These are phyloP conservation scores for Linnaemya tessellans DNA, from an alignment of 2,888 invertebrate genomes.

Conservation along the genomic window DNA sequence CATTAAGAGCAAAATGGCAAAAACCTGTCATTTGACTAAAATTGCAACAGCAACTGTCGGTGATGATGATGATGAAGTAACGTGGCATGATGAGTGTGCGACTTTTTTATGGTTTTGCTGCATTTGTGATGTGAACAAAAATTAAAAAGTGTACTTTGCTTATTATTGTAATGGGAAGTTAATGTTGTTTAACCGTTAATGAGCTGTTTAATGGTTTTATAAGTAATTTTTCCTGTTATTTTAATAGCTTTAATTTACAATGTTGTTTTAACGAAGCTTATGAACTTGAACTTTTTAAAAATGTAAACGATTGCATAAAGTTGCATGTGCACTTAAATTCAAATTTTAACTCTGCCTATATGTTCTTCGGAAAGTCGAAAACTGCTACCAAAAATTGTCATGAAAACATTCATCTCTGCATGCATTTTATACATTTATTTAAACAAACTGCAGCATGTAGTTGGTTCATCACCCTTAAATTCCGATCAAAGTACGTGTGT, in stretches of 20 bases:
- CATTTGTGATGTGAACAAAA: conserved; percentile 19
- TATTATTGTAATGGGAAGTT: conserved; percentile 38
- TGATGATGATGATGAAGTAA: conserved; percentile 22
- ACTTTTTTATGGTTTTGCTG: neutral
- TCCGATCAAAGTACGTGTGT: neutral
- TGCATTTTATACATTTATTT: conserved; percentile 1
- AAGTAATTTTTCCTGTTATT: conserved; percentile 51
- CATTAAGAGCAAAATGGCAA: conserved; percentile 9
- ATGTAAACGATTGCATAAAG: neutral
- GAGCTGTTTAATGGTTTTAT: conserved; percentile 65
- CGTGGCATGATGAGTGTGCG: conserved; percentile 37
- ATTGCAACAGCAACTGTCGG: conserved; percentile 6
- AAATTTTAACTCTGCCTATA: conserved; percentile 1
- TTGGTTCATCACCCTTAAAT: conserved; percentile 22
- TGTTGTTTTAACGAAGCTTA: conserved; percentile 1
- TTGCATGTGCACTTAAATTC: too few relatives aligned
- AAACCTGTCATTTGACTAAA: conserved; percentile 32
- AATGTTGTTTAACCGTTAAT: conserved; percentile 60
- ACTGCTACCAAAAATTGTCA: neutral
- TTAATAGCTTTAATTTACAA: neutral
- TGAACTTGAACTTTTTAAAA: conserved; percentile 34
- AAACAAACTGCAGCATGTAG: neutral
- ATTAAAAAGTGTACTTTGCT: conserved; percentile 5
- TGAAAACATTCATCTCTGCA: neutral
- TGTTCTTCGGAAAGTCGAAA: neutral